Conservation (phyloP, 2,113 vertebrate species). For the Paracanthobrama guichenoti region DNA sequence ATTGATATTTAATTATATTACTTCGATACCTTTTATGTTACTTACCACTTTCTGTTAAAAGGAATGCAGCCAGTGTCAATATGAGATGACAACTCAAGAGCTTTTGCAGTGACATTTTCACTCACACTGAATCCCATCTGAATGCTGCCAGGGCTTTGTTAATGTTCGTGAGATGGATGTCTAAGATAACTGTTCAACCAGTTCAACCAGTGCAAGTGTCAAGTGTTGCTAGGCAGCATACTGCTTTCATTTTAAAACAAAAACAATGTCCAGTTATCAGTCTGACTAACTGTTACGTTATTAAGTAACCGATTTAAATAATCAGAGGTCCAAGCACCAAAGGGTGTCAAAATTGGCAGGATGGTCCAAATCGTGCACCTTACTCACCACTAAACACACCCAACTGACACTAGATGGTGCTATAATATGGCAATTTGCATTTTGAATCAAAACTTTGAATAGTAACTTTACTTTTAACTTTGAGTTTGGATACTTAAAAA, state of each 20-base stretch:
- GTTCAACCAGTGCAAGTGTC: background rate
- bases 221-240: background rate
- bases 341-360: too few species aligned
- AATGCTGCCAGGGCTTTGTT: background rate
- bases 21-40: background rate
- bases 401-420: too few species aligned
- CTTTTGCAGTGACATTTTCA: constrained; percentile 1
- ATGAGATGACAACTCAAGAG: background rate
- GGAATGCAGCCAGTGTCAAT: background rate
- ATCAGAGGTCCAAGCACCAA: too few species aligned
- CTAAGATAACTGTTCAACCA: background rate
- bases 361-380: too few species aligned
- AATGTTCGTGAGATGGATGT: background rate
- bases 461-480: too few species aligned
- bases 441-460: too few species aligned
- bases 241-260: constrained; percentile 27
- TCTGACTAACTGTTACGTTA: too few species aligned
- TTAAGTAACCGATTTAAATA: too few species aligned
- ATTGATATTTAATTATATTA: background rate
- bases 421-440: too few species aligned
- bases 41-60: background rate
- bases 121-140: background rate
- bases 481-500: too few species aligned
- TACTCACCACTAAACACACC: too few species aligned
- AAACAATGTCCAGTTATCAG: background rate